Conservation (phyloP, 2,113 vertebrate species). For the Benitochromis conjunctus region DNA sequence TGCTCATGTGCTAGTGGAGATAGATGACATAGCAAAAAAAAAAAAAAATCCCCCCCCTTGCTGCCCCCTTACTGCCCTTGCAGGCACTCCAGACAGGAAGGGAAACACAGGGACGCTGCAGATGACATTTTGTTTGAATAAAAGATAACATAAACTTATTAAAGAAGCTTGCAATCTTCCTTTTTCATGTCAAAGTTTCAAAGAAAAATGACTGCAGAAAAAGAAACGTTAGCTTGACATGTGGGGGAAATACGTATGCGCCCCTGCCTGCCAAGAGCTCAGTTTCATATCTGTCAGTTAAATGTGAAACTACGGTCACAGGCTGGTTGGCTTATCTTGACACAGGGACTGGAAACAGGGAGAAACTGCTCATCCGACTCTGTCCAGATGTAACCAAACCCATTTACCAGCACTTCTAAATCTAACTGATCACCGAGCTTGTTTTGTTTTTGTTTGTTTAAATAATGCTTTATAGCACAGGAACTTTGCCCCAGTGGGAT, state of each 20-base stretch:
- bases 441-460: neutral
- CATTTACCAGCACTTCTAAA: neutral
- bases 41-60: neutral
- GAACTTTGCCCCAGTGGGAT: neutral
- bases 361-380: neutral
- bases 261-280: neutral
- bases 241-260: neutral
- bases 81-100: conserved; percentile 21
- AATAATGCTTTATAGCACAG: neutral
- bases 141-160: neutral
- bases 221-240: neutral
- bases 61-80: neutral
- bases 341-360: neutral
- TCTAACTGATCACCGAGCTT: neutral
- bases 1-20: conserved; percentile 44
- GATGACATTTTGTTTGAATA: conserved; percentile 25
- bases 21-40: conserved; percentile 56
- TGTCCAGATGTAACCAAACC: neutral
- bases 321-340: neutral
- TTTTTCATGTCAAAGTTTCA: neutral
- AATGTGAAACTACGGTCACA: neutral
- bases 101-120: conserved; percentile 5
- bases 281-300: neutral
- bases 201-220: neutral
- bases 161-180: neutral